Evolutionary conservation across 2,888 invertebrate genomes (phyloP).

Genomic region (Polymixis lichenea): DNA sequence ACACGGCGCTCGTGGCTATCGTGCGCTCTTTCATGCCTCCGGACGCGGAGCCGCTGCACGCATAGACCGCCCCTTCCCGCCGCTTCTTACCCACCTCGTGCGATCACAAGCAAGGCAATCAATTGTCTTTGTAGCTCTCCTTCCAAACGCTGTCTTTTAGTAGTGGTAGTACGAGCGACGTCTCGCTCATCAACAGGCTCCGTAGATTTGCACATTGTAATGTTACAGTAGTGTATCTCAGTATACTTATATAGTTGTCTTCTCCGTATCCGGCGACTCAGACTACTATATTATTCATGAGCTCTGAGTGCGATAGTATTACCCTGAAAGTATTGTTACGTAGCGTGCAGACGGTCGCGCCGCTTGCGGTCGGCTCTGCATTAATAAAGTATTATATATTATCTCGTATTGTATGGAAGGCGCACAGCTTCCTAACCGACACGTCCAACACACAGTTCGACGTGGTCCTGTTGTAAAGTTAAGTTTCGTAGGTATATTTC

Average conservation of each 20-base stretch:
- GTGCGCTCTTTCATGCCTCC: slow-evolving; percentile 80
- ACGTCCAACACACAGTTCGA: not conserved
- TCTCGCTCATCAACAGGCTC: not conserved
- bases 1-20: slow-evolving; percentile 91
- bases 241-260: not conserved
- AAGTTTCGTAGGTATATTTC: slow-evolving; percentile 13
- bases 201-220: slow-evolving; percentile 7
- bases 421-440: slow-evolving; percentile 14
- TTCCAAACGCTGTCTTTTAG: slow-evolving; percentile 7
- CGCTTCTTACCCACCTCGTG: slow-evolving; percentile 17
- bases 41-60: slow-evolving; percentile 5
- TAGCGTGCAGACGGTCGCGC: not conserved
- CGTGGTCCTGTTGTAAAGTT: slow-evolving; percentile 1
- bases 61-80: not conserved
- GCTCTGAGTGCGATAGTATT: slow-evolving; percentile 5
- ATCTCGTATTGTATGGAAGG: not conserved
- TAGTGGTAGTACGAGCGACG: not conserved
- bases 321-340: slow-evolving; percentile 3
- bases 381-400: not conserved
- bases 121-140: slow-evolving; percentile 16
- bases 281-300: not conserved
- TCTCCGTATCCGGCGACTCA: not conserved
- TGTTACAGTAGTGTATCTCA: slow-evolving; percentile 7
- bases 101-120: slow-evolving; percentile 11
- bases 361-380: not conserved